Evolutionary conservation across 2,797 vertebrate species (phyloP), one percentile per base, ranked within the genome.

Genomic region (Spea hammondii): DNA sequence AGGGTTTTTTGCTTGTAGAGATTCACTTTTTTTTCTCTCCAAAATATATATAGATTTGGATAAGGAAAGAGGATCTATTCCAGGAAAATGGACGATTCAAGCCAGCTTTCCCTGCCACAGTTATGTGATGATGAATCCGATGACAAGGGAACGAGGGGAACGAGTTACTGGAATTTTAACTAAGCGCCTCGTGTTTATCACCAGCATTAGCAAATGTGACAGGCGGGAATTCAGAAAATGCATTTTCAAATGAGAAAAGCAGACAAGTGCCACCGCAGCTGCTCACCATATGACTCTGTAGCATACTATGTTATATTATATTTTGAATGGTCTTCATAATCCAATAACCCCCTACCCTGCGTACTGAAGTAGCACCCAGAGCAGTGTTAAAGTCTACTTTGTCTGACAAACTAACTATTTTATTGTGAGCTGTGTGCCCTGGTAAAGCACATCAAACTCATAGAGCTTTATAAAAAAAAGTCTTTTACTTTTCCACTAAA

Each of bases 111-210:
- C 11, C 47, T 60, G 66, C 47, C 67, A 75, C 45, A 48, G 66
- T 54, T 47, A 71, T 70, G 17, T 74, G 32, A 46, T 13, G 47
- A 66, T 46, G 65, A 69, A 67, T 70, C 72, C 65, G 44, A 66
- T 65, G 44, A 49, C 32, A 71, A 62, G 72, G 62, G 70, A 44
- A 70, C 12, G 47, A 78, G 49, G 55, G 71, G 68, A 47, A 48
- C 32, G 46, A 10, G 50, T 11, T 48, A 14, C 8, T 54, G 46
- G 66, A 70, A 53, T 50, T 70, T 17, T 44, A 48, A 53, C 48
- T 69, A 8, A 64, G 60, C 47, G 12, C 10, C 44, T 70, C 7
- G 44, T 46, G 44, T 50, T 79, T 67, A 73, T 49, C 54, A 51
- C 11, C 12, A 65, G 46, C 32, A 48, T 46, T 69, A 11, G 9